Base-by-base conservation (phyloP, 2,113 vertebrate species). In the Todiramphus saurophagus region DNA sequence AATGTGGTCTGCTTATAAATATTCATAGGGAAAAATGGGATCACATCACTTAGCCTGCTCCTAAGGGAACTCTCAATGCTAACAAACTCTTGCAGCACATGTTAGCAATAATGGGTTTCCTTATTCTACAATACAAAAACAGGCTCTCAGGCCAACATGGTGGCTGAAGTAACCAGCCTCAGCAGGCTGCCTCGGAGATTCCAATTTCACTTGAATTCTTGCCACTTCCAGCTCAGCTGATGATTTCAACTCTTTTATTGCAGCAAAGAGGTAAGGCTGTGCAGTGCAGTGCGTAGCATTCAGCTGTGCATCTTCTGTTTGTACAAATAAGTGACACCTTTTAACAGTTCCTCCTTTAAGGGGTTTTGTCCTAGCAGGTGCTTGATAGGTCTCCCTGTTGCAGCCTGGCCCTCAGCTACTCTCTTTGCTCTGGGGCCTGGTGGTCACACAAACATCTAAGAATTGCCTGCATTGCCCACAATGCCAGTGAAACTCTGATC, bases 111-210 rank as follows among this genome's bases (percentile, higher is more conserved):
- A 98, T 97, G 93, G 96, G 93, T 95, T 98, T 97, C 97, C 98
- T 98, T 98, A 95, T 97, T 97, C 96, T 89, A 86, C 97, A 97
- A 97, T 97, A 98, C 97, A 98, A 98, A 98, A 98, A 97, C 95
- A 94, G 94, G 83, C 82, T 87, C 66, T 93, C 0, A 1, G 96
- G 98, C 97, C 98, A 98, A 79, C 74, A 95, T 97, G 96, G 97
- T 96, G 96, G 97, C 97, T 98, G 83, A 56, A 93, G 94, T 92
- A 97, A 97, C 94, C 85, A 90, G 95, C 91, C 96, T 95, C 95
- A 39, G 89, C 93, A 93, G 97, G 93, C 95, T 81, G 46, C 37
- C 48, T 77, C 68, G 72, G 77, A 84, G 90, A 90, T 90, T 93
- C 73, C 89, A 95, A 35, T 95, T 97, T 96, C 78, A 60, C 58